phyloP scores from a whole-genome alignment of 2,888 invertebrate species.

The Orthosia cruda region DNA sequence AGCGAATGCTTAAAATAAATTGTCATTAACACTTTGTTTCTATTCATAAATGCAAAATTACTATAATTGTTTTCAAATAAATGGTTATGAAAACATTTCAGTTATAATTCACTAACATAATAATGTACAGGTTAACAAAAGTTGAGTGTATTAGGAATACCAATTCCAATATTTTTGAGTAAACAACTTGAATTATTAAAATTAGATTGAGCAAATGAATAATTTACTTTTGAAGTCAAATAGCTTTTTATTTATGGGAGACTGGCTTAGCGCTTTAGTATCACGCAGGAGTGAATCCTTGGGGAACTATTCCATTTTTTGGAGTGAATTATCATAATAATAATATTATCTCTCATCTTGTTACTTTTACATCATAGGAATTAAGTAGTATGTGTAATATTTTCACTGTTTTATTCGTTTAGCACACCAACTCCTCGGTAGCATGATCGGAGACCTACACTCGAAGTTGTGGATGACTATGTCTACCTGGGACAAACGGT shows the following conservation, averaged over 20 bases:
- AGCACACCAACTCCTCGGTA: too few species aligned
- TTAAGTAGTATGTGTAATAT: too few species aligned
- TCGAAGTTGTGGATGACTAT: too few species aligned
- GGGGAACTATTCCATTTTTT: slow-evolving; percentile 21
- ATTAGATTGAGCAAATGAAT: slow-evolving; percentile 25
- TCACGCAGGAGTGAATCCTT: slow-evolving; percentile 13
- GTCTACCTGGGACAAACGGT: too few species aligned
- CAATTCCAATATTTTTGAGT: slow-evolving; percentile 31
- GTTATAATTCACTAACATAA: neutral
- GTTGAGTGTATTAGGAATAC: neutral
- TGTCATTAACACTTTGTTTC: too few species aligned
- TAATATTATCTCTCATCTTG: slow-evolving; percentile 2
- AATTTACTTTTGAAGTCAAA: slow-evolving; percentile 22
- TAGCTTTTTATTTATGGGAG: slow-evolving; percentile 35
- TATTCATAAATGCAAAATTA: too few species aligned
- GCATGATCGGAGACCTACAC: too few species aligned
- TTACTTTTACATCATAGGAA: too few species aligned
- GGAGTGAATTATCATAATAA: slow-evolving; percentile 5
- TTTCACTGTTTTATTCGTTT: too few species aligned
- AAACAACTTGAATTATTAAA: slow-evolving; percentile 24
- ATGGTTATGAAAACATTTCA: slow-evolving; percentile 8
- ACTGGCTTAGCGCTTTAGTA: neutral
- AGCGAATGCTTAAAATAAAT: too few species aligned
- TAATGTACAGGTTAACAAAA: slow-evolving; percentile 13
- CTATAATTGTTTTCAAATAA: too few species aligned